Base-by-base conservation (phyloP, 2,888 invertebrate species). In the Aplocera efformata region DNA sequence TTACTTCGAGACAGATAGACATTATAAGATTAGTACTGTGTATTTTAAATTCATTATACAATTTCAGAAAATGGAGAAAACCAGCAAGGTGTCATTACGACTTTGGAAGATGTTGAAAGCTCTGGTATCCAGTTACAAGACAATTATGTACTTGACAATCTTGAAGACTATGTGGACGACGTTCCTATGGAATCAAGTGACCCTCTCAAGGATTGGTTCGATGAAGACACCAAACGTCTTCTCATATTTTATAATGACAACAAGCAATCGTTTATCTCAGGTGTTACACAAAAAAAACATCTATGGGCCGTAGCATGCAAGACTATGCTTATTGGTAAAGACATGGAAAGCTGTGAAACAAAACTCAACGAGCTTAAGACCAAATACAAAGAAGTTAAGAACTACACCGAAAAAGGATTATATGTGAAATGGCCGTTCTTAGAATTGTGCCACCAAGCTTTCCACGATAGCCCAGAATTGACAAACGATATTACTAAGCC, bases 231-330 rank as follows among this genome's bases (percentile, higher is more conserved):
- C 1, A 72, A 71, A 41, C 63, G 74, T 17, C 67, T 88, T 0
- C 58, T 88, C n/a, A 59, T 74, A 21, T 86, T 88, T 53, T 86
- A 76, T 38, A 66, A 68, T 38, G 88, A 88, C 41, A 88, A 86
- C 27, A 85, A 83, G 60, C 64, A 72, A n/a, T 67, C 72, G 3
- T 85, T 86, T 32, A 48, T 70, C 1, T 69, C 60, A 6, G 77
- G 76, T 0, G 48, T 61, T 3, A 69, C 78, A 1, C 74, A 74
- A 41, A 76, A 67, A 30, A 69, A 64, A 42, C 76, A 83, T 44
- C 54, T 86, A 3, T 88, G 86, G 88, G 63, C 72, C 0, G 74
- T 85, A 1, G 84, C 82, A 0, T 85, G 85, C 37, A 83, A 78
- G 42, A 83, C 84, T 3, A 82, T 84, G 75, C 56, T 88, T 0